These are phyloP conservation scores for Vulpes vulpes DNA, from an alignment of 2,113 vertebrate genomes.

Conservation along the genomic window DNA sequence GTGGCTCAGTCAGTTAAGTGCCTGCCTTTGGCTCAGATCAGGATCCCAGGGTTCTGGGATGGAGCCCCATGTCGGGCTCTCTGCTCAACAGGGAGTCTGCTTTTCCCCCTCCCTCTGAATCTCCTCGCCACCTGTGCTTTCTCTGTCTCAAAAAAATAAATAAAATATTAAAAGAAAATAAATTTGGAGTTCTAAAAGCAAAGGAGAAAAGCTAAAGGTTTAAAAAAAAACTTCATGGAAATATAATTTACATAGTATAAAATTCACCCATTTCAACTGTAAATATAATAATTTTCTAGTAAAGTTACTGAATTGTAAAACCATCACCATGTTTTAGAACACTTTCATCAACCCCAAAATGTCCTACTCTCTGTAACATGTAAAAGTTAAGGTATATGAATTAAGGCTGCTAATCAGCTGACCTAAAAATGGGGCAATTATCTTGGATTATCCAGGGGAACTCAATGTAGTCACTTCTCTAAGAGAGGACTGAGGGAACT, in stretches of 20 bases:
- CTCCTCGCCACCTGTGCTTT: too few relatives aligned
- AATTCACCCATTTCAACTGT: neutral
- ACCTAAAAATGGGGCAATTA: constrained; percentile 12
- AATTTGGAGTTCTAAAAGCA: too few relatives aligned
- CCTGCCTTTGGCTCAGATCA: neutral
- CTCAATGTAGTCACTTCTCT: neutral
- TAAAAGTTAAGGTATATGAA: neutral
- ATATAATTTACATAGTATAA: neutral
- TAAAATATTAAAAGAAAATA: neutral
- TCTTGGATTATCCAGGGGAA: neutral
- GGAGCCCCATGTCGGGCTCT: neutral
- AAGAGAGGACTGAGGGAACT: neutral
- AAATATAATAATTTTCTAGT: neutral
- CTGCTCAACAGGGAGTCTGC: neutral
- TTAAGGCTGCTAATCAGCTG: neutral
- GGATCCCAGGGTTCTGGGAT: neutral
- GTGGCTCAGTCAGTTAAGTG: neutral
- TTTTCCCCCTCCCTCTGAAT: neutral
- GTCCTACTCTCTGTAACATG: neutral
- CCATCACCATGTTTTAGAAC: neutral
- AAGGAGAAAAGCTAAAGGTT: neutral
- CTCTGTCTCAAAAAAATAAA: neutral
- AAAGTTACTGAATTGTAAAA: constrained; percentile 7
- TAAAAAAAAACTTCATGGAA: neutral
- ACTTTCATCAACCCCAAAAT: neutral